A percentile compares a stretch with the other conserved stretches of the same genome.
Conservation (phyloP, 2,113 vertebrate genomes). For the Bungarus multicinctus region DNA sequence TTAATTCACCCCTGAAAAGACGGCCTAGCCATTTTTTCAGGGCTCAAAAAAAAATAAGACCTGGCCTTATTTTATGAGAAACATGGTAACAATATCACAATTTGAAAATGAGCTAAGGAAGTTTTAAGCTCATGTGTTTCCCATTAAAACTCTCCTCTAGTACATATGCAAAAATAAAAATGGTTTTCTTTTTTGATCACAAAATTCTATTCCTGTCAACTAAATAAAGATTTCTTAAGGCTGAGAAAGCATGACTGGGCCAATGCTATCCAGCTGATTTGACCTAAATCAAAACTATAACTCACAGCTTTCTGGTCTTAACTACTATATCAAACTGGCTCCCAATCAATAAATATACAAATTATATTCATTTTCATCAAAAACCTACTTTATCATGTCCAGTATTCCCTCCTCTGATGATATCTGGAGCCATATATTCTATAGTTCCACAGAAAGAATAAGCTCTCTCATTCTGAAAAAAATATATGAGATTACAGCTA, state of each 20-base stretch:
- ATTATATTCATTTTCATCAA: neutral
- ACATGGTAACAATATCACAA: neutral
- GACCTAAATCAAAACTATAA: neutral
- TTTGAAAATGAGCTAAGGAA: neutral
- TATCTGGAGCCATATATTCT: constrained; percentile 99
- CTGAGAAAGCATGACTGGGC: neutral
- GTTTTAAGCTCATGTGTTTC: neutral
- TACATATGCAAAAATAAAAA: neutral
- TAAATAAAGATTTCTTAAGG: neutral
- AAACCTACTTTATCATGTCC: constrained; percentile 93
- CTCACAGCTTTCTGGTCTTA: neutral
- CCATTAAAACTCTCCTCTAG: neutral
- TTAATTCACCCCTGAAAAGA: no score
- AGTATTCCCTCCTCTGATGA: constrained; percentile 89
- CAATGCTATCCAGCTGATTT: neutral
- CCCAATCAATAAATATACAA: neutral
- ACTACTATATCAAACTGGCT: neutral
- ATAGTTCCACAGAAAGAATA: constrained; percentile 98
- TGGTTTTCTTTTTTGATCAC: neutral
- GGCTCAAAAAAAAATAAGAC: no score
- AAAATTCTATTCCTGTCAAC: neutral
- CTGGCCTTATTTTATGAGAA: no score
- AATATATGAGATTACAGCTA: neutral
- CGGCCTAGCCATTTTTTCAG: no score
- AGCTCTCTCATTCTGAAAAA: constrained; percentile 83